Evolutionary conservation across 2,797 vertebrate genomes (phyloP), one percentile per base, ranked within the genome.

Genomic region (Xyrichtys novacula): DNA sequence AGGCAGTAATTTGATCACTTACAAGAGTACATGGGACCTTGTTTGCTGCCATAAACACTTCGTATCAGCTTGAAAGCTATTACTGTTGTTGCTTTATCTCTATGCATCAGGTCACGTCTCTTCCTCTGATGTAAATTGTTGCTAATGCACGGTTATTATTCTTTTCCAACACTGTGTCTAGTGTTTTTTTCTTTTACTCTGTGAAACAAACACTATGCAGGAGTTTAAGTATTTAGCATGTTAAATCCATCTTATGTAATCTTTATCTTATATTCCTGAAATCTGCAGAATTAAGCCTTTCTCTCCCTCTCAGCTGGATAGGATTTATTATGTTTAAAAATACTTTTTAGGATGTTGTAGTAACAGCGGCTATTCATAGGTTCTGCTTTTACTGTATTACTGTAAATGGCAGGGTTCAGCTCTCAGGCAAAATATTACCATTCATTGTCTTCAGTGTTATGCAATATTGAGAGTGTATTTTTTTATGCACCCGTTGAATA

Each of bases 191-290:
- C n/a, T n/a, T 69, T 69, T 70, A 57, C 50, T 44, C 25, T 55
- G 48, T 25, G 50, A 55, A 52, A 32, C 31, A 76, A 62, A 74
- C 42, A 71, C 19, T 42, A 78, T 64, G 65, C 58, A 64, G 42
- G 42, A 53, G 39, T 71, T 69, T 79, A 56, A 67, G 54, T 79
- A 76, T 52, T 31, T 64, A 63, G 53, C 49, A 52, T 64, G 54
- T 65, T 71, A 74, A 91, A 85, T 82, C 74, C 55, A 43, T 32
- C 25, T 88, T 84, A 86, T 83, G 81, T 81, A 89, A 87, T 74
- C 39, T 63, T 50, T 43, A 53, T 68, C 12, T 55, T 76, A 74
- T 73, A 72, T 74, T 53, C 43, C 57, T 68, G 44, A 73, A 74
- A 77, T 77, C 43, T 63, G 67, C 72, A 74, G 59, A 73, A 64